These are phyloP conservation scores for Ochropleura leucogaster DNA, from an alignment of 2,888 invertebrate species.

Conservation along the genomic window DNA sequence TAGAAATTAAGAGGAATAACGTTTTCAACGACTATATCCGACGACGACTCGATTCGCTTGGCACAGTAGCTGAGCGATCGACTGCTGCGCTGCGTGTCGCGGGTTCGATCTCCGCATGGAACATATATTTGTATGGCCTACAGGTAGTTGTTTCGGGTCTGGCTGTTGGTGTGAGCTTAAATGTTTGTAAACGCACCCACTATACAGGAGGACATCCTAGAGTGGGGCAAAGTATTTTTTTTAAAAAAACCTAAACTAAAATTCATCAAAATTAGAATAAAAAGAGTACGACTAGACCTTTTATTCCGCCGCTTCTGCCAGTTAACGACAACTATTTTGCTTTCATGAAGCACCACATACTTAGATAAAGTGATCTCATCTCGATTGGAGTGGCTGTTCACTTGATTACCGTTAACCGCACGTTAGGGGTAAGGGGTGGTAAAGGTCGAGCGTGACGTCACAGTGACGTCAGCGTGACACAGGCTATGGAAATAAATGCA, in stretches of 20 bases:
- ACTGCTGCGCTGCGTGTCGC: too few species aligned
- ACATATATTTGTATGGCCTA: too few species aligned
- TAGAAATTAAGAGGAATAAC: too few species aligned
- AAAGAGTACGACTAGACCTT: neutral
- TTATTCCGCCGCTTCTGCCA: neutral
- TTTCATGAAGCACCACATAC: slow-evolving; percentile 14
- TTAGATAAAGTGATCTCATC: slow-evolving; percentile 36
- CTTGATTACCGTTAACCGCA: slow-evolving; percentile 26
- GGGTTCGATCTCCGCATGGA: too few species aligned
- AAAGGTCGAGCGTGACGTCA: slow-evolving; percentile 52
- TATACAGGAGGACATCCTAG: neutral
- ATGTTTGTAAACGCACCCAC: too few species aligned
- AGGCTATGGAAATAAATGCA: slow-evolving; percentile 15
- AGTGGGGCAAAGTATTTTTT: too few species aligned
- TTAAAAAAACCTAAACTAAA: neutral
- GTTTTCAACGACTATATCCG: too few species aligned
- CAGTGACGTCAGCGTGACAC: slow-evolving; percentile 21
- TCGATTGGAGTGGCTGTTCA: slow-evolving; percentile 27
- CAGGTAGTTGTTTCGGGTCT: too few species aligned
- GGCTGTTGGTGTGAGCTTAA: too few species aligned
- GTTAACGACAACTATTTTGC: slow-evolving; percentile 6
- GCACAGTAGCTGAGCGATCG: too few species aligned
- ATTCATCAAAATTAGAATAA: neutral
- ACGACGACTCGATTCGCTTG: too few species aligned
- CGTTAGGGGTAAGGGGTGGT: slow-evolving; percentile 15